Evolutionary conservation across 1,140 invertebrate genomes (phyloP), one percentile per base, ranked within the genome.

Genomic region (Acromyrmex echinatior): DNA sequence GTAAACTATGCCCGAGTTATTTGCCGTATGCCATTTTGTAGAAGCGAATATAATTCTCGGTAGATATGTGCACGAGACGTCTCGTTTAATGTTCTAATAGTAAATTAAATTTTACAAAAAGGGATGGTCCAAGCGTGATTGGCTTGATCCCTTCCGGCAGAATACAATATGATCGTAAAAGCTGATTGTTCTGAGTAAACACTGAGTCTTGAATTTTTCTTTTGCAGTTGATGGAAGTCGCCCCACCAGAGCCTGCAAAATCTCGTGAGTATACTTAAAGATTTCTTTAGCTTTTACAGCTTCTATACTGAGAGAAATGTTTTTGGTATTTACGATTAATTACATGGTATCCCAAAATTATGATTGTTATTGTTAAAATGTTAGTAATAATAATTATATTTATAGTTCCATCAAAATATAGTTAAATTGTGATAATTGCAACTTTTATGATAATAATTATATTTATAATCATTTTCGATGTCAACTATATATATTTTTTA

Each of bases 221-320:
- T 80, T 94, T 94, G 4, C 94, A 95, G 94, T 86, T 95, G 74
- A 93, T 93, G 39, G 93, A 94, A 87, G 90, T 92, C 49, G 65
- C 90, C 39, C 81, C 88, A 62, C 76, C 88, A 62, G 94, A 94
- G 66, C 58, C 89, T 12, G 66, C 81, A 21, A 95, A 93, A 86
- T 90, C 91, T 78, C 93, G 92, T 93, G 84, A 93, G 92, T 93
- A 91, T 92, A 90, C 9, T 35, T 49, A 28, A 73, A 89, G 31
- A 31, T 63, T 53, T 66, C 6, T 62, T 71, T 56, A 39, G 58
- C 6, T 10, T 73, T 71, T 18, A 62, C 49, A 35, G 10, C 35
- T 35, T 58, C 18, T 68, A 68, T 9, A 45, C 39, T 45, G 39
- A 45, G 9, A 45, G 10, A 45, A 45, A 45, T 10, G 9, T 45